Conservation (phyloP, 2,113 vertebrate genomes). For the Nerophis lumbriciformis region DNA sequence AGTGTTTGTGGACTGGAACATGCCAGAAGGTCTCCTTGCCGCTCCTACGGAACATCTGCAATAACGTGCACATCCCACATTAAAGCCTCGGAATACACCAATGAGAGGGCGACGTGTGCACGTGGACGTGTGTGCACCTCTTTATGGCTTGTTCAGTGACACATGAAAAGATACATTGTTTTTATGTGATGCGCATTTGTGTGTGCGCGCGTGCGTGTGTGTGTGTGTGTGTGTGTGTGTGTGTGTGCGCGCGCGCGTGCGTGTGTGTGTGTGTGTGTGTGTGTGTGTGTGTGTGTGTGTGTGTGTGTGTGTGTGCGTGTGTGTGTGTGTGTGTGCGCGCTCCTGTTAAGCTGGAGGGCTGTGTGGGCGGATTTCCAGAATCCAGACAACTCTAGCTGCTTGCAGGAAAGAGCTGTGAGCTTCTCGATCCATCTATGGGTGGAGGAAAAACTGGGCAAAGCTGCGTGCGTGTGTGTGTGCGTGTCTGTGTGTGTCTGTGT, state of each 20-base stretch:
- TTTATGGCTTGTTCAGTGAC: constrained; percentile 26
- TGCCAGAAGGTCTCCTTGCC: constrained; percentile 1
- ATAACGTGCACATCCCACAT: constrained; percentile 40
- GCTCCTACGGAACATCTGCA: constrained; percentile 51
- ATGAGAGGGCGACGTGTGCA: constrained; percentile 23
- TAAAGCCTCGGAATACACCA: constrained; percentile 48
- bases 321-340: constrained; percentile 20
- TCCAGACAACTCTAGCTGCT: constrained; percentile 34
- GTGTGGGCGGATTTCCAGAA: constrained; percentile 47
- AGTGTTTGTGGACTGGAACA: too few relatives aligned
- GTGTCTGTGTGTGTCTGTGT: neutral
- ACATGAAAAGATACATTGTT: constrained; percentile 43
- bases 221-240: constrained; percentile 20
- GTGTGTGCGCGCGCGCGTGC: constrained; percentile 21
- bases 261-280: constrained; percentile 24
- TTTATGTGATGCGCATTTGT: constrained; percentile 17
- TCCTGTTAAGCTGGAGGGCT: too few relatives aligned
- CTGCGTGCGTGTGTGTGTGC: constrained; percentile 16
- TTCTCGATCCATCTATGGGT: constrained; percentile 38
- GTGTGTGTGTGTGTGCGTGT: constrained; percentile 17
- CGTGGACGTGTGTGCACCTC: constrained; percentile 22
- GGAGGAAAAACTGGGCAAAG: constrained; percentile 36
- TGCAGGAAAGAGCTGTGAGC: constrained; percentile 38
- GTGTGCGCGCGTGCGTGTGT: constrained; percentile 6
- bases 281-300: neutral